Evolutionary conservation across 2,113 vertebrate genomes (phyloP).

Genomic region (Gadus chalcogrammus): DNA sequence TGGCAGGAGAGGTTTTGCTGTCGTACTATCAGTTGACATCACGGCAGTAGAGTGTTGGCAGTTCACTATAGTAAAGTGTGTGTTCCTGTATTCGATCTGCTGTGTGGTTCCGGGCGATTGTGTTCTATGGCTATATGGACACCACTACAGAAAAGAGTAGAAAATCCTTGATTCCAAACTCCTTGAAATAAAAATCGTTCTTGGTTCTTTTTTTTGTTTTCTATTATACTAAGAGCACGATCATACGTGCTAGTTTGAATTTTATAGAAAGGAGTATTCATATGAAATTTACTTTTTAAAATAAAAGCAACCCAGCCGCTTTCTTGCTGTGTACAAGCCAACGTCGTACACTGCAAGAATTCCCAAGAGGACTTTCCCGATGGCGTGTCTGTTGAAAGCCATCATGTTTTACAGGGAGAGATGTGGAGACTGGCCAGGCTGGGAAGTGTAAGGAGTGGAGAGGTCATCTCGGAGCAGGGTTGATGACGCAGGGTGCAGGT

Average conservation of each 20-base stretch:
- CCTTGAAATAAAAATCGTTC: not conserved
- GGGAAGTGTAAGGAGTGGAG: not conserved
- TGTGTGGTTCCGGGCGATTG: conserved; percentile 4
- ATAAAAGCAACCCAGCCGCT: not conserved
- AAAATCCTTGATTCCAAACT: not conserved
- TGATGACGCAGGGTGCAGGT: not conserved
- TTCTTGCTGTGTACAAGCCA: not conserved
- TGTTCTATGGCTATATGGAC: not conserved
- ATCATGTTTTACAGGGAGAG: too few relatives aligned
- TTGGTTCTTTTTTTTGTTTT: too few relatives aligned
- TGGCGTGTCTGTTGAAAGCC: not conserved
- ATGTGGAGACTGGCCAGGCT: too few relatives aligned
- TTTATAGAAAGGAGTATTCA: not conserved
- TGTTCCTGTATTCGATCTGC: conserved; percentile 14
- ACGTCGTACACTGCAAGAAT: not conserved
- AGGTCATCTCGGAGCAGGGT: not conserved
- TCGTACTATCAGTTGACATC: conserved; percentile 24
- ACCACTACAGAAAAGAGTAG: not conserved
- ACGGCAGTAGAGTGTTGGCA: conserved; percentile 33
- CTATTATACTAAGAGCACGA: too few relatives aligned
- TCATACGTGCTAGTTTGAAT: not conserved
- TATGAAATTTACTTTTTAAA: not conserved
- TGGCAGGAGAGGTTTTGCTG: conserved; percentile 39
- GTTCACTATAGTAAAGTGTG: conserved; percentile 21
- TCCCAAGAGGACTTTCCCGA: not conserved